These are phyloP conservation scores for Pseudomyrmex gracilis DNA, from an alignment of 1,140 invertebrate genomes.

Conservation along the genomic window DNA sequence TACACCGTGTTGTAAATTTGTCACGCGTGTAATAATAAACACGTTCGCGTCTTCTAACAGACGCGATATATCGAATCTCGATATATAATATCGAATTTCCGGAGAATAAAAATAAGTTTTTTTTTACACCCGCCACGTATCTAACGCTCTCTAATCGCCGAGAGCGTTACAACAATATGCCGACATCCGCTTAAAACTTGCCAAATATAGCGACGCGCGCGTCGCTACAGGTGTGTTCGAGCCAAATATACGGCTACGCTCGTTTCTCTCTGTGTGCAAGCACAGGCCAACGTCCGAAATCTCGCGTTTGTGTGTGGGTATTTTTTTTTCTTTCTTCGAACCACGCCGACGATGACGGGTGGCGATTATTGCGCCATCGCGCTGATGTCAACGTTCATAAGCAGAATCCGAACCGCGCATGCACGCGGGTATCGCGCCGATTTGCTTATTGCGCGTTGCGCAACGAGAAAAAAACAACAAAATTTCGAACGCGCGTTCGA, in stretches of 20 bases:
- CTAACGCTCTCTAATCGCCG: not conserved
- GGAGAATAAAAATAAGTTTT: not conserved
- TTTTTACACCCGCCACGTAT: not conserved
- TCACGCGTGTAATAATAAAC: not conserved
- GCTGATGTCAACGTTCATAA: constrained; percentile 36
- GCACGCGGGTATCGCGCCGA: constrained; percentile 34
- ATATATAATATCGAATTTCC: not conserved
- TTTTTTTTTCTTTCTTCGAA: constrained; percentile 49
- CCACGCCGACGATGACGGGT: constrained; percentile 61
- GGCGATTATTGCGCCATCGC: constrained; percentile 43
- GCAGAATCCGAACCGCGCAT: constrained; percentile 49
- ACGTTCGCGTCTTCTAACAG: not conserved
- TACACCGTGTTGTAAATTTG: constrained; percentile 4
- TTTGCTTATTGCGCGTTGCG: not conserved
- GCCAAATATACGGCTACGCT: constrained; percentile 57
- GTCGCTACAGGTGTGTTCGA: constrained; percentile 53
- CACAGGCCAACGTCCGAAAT: constrained; percentile 75
- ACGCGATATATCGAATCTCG: too few relatives aligned
- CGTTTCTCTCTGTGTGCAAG: constrained; percentile 48
- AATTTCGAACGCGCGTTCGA: not conserved
- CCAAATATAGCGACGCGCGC: constrained; percentile 50
- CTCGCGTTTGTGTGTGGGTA: constrained; percentile 68
- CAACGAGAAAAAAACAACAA: constrained; percentile 43
- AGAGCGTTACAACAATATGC: not conserved
- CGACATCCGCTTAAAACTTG: constrained; percentile 31